Evolutionary conservation across 2,888 invertebrate genomes (phyloP).

Genomic region (Mantis religiosa): DNA sequence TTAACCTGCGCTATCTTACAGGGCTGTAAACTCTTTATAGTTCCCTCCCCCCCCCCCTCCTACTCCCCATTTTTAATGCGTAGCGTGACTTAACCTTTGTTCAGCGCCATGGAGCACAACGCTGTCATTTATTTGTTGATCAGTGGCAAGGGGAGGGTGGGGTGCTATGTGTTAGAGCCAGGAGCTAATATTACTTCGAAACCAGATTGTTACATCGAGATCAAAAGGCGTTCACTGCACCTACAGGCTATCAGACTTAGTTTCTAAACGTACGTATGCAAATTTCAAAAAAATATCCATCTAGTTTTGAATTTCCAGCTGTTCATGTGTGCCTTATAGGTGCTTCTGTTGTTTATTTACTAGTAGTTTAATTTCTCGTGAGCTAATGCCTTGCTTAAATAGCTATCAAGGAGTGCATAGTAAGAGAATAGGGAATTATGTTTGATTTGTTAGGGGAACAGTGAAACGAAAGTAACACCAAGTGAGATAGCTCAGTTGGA

Average conservation of each 20-base stretch:
- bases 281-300: neutral
- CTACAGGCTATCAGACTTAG: neutral
- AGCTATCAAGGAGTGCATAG: too few relatives aligned
- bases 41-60: neutral
- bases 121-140: neutral
- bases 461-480: too few relatives aligned
- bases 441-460: too few relatives aligned
- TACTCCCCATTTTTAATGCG: neutral
- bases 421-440: too few relatives aligned
- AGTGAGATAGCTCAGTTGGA: too few relatives aligned
- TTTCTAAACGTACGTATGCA: neutral
- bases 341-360: too few relatives aligned
- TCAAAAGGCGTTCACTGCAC: neutral
- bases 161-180: neutral
- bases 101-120: neutral
- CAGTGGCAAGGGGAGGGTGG: neutral
- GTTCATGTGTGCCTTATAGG: too few relatives aligned
- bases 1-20: neutral
- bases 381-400: too few relatives aligned
- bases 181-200: neutral
- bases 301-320: neutral
- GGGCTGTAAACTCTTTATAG: neutral
- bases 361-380: too few relatives aligned
- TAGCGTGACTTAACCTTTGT: neutral
- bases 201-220: neutral